These are phyloP conservation scores for Pipa parva DNA, from an alignment of 2,113 vertebrate species.

Conservation along the genomic window DNA sequence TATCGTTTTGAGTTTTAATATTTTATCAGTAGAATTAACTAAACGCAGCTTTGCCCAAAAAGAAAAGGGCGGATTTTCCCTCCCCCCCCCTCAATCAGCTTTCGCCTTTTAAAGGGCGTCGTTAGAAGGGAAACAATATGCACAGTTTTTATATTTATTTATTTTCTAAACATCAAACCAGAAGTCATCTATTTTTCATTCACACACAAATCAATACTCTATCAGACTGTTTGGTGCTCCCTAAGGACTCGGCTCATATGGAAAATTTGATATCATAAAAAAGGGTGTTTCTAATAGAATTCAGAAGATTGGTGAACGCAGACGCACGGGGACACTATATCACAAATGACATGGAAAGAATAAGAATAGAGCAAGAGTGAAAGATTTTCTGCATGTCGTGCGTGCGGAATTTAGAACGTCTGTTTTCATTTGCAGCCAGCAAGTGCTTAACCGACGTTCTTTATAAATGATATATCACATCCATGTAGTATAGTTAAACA, in stretches of 20 bases:
- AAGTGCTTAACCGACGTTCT: too few species aligned
- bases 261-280: slow-evolving; percentile 38
- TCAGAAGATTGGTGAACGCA: slow-evolving; percentile 26
- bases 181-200: slow-evolving; percentile 41
- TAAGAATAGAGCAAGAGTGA: not conserved
- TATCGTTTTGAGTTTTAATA: too few species aligned
- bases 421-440: too few species aligned
- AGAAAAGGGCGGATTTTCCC: too few species aligned
- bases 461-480: too few species aligned
- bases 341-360: slow-evolving; percentile 21
- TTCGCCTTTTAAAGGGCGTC: too few species aligned
- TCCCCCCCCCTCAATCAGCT: not conserved
- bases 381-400: too few species aligned
- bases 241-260: slow-evolving; percentile 32
- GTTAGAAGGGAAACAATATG: slow-evolving; percentile 11
- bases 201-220: slow-evolving; percentile 42
- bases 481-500: too few species aligned
- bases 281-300: slow-evolving; percentile 37
- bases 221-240: slow-evolving; percentile 36
- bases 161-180: slow-evolving; percentile 14
- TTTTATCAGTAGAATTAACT: too few species aligned
- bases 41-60: too few species aligned
- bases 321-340: slow-evolving; percentile 23
- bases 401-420: too few species aligned
- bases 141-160: too few species aligned